Conservation (phyloP, 2,888 invertebrate genomes). For the Zeuzera pyrina region DNA sequence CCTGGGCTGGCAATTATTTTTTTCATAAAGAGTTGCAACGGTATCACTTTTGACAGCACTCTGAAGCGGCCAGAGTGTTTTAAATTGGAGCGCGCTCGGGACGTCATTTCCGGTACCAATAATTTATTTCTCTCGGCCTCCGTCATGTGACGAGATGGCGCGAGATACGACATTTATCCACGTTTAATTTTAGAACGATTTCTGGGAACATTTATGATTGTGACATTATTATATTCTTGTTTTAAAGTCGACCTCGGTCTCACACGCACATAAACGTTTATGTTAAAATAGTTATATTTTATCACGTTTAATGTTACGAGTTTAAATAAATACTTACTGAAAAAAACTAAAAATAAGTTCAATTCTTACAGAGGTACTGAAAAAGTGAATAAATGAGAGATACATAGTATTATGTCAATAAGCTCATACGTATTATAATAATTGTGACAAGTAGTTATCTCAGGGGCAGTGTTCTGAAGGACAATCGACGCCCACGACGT, state of each 20-base stretch:
- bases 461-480: slow-evolving; percentile 56
- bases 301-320: too few relatives aligned
- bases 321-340: too few relatives aligned
- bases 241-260: slow-evolving; percentile 23
- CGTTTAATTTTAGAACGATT: slow-evolving; percentile 59
- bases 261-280: too few relatives aligned
- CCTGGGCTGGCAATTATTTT: background rate
- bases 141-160: slow-evolving; percentile 60
- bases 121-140: slow-evolving; percentile 65
- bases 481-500: slow-evolving; percentile 54
- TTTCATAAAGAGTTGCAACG: background rate
- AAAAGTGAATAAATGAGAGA: too few relatives aligned
- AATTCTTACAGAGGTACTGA: too few relatives aligned
- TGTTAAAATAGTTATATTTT: too few relatives aligned
- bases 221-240: slow-evolving; percentile 29
- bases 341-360: too few relatives aligned
- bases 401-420: too few relatives aligned
- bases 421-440: too few relatives aligned
- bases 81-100: slow-evolving; percentile 62
- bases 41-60: slow-evolving; percentile 6
- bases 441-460: too few relatives aligned
- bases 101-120: slow-evolving; percentile 71
- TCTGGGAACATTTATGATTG: slow-evolving; percentile 48
- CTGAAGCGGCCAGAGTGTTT: slow-evolving; percentile 41
- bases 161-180: slow-evolving; percentile 60